Conservation (phyloP, 2,797 vertebrate genomes). For the Argyrosomus regius region DNA sequence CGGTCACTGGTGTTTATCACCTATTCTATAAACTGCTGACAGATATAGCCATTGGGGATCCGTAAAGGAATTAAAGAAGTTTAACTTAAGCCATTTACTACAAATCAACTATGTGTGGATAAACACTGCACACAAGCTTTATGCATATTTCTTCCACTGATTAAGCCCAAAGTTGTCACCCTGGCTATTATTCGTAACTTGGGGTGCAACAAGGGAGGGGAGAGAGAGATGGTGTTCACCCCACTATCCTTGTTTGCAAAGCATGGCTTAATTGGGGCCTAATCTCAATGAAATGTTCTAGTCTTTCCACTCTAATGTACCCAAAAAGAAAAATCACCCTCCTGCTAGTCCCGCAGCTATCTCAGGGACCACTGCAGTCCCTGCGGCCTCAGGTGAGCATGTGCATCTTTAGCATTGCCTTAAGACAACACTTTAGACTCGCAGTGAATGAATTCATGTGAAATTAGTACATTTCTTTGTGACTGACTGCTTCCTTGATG, state of each 20-base stretch:
- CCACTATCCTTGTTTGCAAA: conserved; percentile 11
- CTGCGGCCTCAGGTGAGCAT: neutral
- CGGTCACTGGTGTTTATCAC: neutral
- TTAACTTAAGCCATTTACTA: neutral
- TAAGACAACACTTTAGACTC: neutral
- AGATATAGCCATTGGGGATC: neutral
- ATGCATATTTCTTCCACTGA: neutral
- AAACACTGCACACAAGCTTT: neutral
- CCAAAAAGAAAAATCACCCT: neutral
- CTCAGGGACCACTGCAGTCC: neutral
- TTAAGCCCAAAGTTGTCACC: conserved; percentile 7
- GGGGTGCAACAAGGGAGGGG: neutral
- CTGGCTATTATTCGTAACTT: neutral
- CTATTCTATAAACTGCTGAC: neutral
- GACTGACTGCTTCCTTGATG: conserved; percentile 7
- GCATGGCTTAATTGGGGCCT: conserved; percentile 6
- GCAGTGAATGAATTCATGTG: neutral
- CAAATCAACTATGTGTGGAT: neutral
- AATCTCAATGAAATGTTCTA: neutral
- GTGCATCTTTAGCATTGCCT: neutral
- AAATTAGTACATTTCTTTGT: neutral
- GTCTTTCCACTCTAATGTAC: neutral
- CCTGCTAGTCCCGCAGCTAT: neutral
- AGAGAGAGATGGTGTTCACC: neutral
- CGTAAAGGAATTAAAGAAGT: neutral